These are phyloP conservation scores for Fundulus diaphanus DNA, from an alignment of 2,797 vertebrate species.

Conservation along the genomic window DNA sequence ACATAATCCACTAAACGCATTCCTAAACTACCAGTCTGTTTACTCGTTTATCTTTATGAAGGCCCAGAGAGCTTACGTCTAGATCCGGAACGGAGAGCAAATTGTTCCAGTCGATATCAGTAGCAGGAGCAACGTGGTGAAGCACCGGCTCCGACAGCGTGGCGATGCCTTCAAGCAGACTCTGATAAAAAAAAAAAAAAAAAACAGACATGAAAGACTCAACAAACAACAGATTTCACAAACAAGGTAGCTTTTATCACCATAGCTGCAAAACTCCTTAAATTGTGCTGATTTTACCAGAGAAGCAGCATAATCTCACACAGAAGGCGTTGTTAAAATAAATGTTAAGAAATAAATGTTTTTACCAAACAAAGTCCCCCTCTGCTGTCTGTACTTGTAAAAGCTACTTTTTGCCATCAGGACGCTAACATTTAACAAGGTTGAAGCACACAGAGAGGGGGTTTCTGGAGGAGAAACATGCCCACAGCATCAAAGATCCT, in stretches of 20 bases:
- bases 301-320: not conserved
- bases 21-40: not conserved
- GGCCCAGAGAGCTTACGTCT: slow-evolving; percentile 62
- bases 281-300: not conserved
- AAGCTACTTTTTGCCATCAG: not conserved
- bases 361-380: no score
- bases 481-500: not conserved
- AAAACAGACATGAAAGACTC: not conserved
- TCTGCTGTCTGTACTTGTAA: not conserved
- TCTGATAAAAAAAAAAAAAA: slow-evolving; percentile 52
- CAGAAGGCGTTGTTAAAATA: not conserved
- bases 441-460: no score
- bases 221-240: not conserved
- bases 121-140: slow-evolving; percentile 68
- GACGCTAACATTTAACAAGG: not conserved
- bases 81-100: slow-evolving; percentile 75
- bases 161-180: slow-evolving; percentile 61
- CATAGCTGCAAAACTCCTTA: not conserved
- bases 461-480: not conserved
- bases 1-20: not conserved
- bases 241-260: not conserved
- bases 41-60: not conserved
- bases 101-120: slow-evolving; percentile 75
- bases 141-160: slow-evolving; percentile 43
- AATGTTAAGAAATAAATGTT: not conserved